Evolutionary conservation across 2,113 vertebrate genomes (phyloP).

Genomic region (Climacteris rufus): DNA sequence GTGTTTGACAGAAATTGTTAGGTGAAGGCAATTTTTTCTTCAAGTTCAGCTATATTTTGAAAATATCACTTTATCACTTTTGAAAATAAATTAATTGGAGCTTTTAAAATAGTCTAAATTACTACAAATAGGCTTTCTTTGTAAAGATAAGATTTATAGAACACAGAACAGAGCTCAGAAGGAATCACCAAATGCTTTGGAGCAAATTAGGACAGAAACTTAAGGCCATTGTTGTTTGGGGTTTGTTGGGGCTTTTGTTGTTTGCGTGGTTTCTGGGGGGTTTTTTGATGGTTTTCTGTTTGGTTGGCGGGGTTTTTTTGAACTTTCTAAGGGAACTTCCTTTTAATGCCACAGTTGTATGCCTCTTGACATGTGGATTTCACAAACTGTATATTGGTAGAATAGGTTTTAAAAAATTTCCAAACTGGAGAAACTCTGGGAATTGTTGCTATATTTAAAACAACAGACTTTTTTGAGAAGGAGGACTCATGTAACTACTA

Average conservation of each 20-base stretch:
- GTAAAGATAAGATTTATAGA: background rate
- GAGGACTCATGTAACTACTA: background rate
- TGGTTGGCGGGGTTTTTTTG: background rate
- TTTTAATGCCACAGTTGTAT: background rate
- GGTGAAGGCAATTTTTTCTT: background rate
- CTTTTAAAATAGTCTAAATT: background rate
- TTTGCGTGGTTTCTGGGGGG: rapidly evolving
- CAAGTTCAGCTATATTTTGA: background rate
- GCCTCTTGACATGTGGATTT: background rate
- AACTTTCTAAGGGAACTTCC: background rate
- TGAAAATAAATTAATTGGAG: background rate
- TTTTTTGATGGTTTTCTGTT: background rate
- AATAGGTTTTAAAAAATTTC: background rate
- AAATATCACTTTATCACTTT: too few relatives aligned
- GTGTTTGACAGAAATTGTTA: background rate
- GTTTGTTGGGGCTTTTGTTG: background rate
- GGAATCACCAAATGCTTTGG: background rate
- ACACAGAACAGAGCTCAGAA: background rate
- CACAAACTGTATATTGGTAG: background rate
- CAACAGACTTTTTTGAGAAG: background rate
- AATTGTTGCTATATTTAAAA: background rate
- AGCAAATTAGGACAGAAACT: background rate
- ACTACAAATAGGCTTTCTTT: background rate
- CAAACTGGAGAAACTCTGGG: background rate
- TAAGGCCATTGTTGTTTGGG: background rate